Percentiles rank a stretch among this genome's conserved stretches.
Evolutionary conservation across 2,113 vertebrate species (phyloP).

Genomic region (Lasiurus borealis): DNA sequence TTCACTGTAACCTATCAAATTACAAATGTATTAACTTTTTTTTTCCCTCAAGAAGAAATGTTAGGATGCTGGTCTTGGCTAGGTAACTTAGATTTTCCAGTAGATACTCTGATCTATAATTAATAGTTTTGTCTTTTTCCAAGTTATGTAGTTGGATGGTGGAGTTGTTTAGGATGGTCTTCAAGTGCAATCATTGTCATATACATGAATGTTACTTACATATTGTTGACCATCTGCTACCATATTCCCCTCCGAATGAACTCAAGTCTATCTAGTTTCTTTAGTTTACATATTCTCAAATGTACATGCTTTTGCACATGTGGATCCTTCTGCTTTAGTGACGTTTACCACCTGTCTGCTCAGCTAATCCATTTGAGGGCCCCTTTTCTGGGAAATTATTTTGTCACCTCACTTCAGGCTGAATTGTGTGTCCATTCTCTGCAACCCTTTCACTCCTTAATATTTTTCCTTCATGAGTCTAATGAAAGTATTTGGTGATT

Average conservation of each 20-base stretch:
- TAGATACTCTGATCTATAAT: neutral
- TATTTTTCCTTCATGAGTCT: neutral
- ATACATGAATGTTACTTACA: neutral
- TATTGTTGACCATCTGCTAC: neutral
- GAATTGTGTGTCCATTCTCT: neutral
- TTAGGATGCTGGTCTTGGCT: neutral
- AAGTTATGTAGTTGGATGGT: neutral
- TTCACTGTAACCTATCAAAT: neutral
- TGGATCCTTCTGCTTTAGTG: neutral
- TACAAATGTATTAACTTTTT: neutral
- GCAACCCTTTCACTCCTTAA: neutral
- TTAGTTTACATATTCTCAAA: neutral
- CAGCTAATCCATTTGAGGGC: neutral
- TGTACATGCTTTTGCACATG: neutral
- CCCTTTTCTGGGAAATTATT: neutral
- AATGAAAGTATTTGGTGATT: neutral
- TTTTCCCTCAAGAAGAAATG: neutral
- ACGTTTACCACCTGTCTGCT: neutral
- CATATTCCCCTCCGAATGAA: neutral
- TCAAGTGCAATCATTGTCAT: neutral
- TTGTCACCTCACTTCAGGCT: neutral
- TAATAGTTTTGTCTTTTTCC: neutral
- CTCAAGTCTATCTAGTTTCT: neutral
- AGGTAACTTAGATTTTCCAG: neutral
- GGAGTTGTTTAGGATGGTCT: neutral